A percentile compares a stretch with the other conserved stretches of the same genome.
These are phyloP conservation scores for Temnothorax longispinosus DNA, from an alignment of 1,140 invertebrate genomes.

Conservation along the genomic window DNA sequence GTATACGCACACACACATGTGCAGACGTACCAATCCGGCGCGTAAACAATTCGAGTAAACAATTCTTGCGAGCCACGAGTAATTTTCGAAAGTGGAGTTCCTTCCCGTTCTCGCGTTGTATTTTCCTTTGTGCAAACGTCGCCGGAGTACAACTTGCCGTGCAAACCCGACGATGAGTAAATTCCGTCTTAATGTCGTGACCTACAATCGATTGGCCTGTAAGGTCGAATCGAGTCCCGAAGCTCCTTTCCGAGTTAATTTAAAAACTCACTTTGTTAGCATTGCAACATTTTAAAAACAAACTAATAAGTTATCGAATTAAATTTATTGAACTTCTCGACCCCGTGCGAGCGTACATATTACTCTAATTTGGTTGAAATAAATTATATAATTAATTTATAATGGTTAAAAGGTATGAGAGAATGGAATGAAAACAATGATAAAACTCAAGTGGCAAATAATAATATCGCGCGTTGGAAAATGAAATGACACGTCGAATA, in stretches of 20 bases:
- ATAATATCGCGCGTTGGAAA: not conserved
- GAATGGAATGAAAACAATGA: not conserved
- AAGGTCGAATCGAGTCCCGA: not conserved
- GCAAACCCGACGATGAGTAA: slow-evolving; percentile 31
- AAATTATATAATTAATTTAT: slow-evolving; percentile 4
- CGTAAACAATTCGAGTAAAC: slow-evolving; percentile 61
- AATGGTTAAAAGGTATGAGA: not conserved
- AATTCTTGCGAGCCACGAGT: slow-evolving; percentile 65
- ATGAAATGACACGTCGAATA: not conserved
- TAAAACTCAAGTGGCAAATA: not conserved
- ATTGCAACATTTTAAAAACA: not conserved
- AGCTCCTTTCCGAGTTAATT: not conserved
- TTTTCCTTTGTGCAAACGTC: slow-evolving; percentile 54
- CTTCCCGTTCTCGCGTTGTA: slow-evolving; percentile 46
- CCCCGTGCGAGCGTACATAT: not conserved
- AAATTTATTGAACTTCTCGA: not conserved
- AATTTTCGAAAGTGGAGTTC: slow-evolving; percentile 69
- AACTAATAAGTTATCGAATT: not conserved
- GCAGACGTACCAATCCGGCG: slow-evolving; percentile 28
- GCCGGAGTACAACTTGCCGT: not conserved
- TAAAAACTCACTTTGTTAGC: not conserved
- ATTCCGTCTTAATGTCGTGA: slow-evolving; percentile 29
- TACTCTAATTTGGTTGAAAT: not conserved
- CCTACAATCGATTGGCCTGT: slow-evolving; percentile 7
- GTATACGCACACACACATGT: not conserved